Base-by-base conservation (phyloP, 2,888 invertebrate species). In the Ophion ellenae region DNA sequence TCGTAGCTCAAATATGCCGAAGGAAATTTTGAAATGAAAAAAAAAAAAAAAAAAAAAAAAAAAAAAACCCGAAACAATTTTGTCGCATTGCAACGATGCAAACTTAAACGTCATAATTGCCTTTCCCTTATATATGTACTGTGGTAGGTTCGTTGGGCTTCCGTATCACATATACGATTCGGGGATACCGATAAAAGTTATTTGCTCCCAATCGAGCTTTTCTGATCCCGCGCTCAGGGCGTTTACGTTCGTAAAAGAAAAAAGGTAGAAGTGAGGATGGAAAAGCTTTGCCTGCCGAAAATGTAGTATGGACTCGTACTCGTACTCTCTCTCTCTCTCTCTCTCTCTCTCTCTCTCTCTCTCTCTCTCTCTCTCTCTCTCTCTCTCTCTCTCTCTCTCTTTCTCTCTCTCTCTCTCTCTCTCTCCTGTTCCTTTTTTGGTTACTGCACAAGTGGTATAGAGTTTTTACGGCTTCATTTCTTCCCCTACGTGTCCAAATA, bases 271-370 rank as follows among this genome's bases (percentile, higher is more conserved):
- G 40, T 66, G 64, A 67, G 59, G 59, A 47, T 64, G 69, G 86
- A 83, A 86, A 84, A 81, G 82, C 81, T 71, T 84, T 61, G 70
- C 82, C 66, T 82, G 84, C 82, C 64, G 66, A 66, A 71, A 80
- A 73, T 84, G 61, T 76, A 24, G 24, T 53, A n/a, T n/a, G n/a
- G n/a, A n/a, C n/a, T n/a, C n/a, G n/a, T n/a, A n/a, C n/a, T n/a
- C n/a, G n/a, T n/a, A n/a, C n/a, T n/a, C 45, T 24, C 24, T 14
- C n/a, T 36, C 57, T 69, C 36, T 11, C 53, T 57, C 32, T 24
- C 47, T 66, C 76, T 66, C 32, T 66, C 9, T 75, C 40, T 53
- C 32, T 75, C n/a, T 5, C 20, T 17, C 45, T 47, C 63, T 47
- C 57, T 40, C 24, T 14, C 20, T 57, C 57, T 67, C 36, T 11